Evolutionary conservation across 2,888 invertebrate species (phyloP).

Genomic region (Idaea dimidiata): DNA sequence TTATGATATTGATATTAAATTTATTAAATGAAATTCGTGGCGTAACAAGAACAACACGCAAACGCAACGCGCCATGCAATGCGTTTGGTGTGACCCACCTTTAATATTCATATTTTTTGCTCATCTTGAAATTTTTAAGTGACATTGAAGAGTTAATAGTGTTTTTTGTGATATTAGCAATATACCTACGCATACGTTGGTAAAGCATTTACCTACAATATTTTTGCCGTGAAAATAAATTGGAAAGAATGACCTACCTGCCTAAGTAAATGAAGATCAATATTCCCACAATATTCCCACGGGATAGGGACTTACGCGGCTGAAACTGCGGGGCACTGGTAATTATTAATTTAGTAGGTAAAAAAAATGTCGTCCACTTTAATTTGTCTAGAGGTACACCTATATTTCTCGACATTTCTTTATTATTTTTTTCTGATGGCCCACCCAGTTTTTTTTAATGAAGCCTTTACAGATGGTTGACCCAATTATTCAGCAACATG

Average conservation of each 20-base stretch:
- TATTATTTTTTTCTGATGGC: not conserved
- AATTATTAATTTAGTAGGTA: no score
- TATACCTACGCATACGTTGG: not conserved
- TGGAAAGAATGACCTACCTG: not conserved
- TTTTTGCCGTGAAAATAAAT: not conserved
- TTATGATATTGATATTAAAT: no score
- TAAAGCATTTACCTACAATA: not conserved
- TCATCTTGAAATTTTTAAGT: not conserved
- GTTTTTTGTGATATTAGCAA: not conserved
- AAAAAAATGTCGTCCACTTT: no score
- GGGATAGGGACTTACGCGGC: no score
- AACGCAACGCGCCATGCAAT: no score
- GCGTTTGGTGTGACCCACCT: not conserved
- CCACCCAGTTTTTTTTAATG: not conserved
- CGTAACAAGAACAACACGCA: no score
- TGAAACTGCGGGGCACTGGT: no score
- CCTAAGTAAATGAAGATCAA: no score
- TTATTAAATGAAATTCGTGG: no score
- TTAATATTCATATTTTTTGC: not conserved
- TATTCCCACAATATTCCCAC: no score
- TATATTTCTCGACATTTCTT: no score
- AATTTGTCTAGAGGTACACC: no score
- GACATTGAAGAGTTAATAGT: not conserved
- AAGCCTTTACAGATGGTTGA: slow-evolving; percentile 19
- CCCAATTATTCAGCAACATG: slow-evolving; percentile 23